Conservation (phyloP, 2,888 invertebrate species). For the Podotricha telesiphe region DNA sequence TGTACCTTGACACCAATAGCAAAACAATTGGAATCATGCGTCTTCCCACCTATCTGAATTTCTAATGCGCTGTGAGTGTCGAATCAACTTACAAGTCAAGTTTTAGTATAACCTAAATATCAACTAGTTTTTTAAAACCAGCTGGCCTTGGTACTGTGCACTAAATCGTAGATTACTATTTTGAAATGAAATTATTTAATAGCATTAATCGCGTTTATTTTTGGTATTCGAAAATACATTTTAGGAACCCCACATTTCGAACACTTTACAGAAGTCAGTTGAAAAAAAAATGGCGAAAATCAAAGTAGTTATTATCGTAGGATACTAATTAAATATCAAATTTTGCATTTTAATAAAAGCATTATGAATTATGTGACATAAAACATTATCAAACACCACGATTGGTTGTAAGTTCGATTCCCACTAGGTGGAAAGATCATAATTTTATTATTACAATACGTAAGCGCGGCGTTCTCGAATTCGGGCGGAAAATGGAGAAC, state of each 20-base stretch:
- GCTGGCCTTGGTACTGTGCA: background rate
- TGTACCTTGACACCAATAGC: constrained; percentile 42
- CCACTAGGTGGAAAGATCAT: too few relatives aligned
- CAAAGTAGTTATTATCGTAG: too few relatives aligned
- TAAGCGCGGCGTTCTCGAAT: too few relatives aligned
- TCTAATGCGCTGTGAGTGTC: constrained; percentile 1
- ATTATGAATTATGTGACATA: background rate
- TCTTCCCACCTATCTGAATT: constrained; percentile 13
- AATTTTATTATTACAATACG: too few relatives aligned
- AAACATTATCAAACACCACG: too few relatives aligned
- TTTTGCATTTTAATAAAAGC: background rate
- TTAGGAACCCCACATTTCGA: too few relatives aligned
- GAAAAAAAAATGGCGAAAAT: too few relatives aligned
- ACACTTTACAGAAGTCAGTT: too few relatives aligned
- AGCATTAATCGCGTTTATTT: too few relatives aligned
- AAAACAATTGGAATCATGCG: constrained; percentile 28
- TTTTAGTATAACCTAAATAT: background rate
- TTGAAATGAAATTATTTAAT: background rate
- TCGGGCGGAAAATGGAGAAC: too few relatives aligned
- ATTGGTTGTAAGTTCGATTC: too few relatives aligned
- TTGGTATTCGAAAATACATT: too few relatives aligned
- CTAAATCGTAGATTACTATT: background rate
- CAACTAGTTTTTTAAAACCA: background rate
- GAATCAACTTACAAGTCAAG: background rate
- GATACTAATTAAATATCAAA: background rate